These are phyloP conservation scores for Entelurus aequoreus DNA, from an alignment of 2,113 vertebrate species.

Conservation along the genomic window DNA sequence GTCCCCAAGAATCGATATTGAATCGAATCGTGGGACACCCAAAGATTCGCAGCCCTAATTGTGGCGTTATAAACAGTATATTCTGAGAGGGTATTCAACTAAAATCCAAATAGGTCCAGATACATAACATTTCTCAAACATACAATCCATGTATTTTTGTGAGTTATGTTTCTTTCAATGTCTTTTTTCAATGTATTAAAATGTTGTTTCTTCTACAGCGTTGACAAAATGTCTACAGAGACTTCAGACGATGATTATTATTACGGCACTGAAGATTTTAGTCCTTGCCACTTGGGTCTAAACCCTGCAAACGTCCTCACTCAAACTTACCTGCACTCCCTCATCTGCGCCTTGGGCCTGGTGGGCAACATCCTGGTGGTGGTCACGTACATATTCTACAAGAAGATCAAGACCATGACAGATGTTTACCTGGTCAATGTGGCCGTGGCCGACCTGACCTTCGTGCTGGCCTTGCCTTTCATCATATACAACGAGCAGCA, in stretches of 20 bases:
- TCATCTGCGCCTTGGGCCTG: conserved; percentile 79
- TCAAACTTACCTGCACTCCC: conserved; percentile 63
- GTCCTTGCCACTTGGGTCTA: conserved; percentile 33
- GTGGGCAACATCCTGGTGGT: conserved; percentile 85
- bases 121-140: not conserved
- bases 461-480: conserved; percentile 83
- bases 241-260: not conserved
- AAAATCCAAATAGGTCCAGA: no score
- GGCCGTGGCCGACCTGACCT: conserved; percentile 84
- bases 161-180: not conserved
- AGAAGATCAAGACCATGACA: conserved; percentile 84
- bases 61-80: not conserved
- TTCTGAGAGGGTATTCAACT: no score
- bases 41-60: not conserved
- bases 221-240: conserved; percentile 4
- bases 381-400: conserved; percentile 82
- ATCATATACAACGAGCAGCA: conserved; percentile 72
- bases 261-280: not conserved
- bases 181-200: not conserved
- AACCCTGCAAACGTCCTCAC: conserved; percentile 10
- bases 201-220: conserved; percentile 20
- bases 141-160: not conserved
- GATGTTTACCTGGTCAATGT: conserved; percentile 87
- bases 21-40: no score
- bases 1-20: no score